Percentiles rank a stretch among this genome's conserved stretches.
Conservation (phyloP, 2,797 vertebrate species). For the Serranus cabrilla region DNA sequence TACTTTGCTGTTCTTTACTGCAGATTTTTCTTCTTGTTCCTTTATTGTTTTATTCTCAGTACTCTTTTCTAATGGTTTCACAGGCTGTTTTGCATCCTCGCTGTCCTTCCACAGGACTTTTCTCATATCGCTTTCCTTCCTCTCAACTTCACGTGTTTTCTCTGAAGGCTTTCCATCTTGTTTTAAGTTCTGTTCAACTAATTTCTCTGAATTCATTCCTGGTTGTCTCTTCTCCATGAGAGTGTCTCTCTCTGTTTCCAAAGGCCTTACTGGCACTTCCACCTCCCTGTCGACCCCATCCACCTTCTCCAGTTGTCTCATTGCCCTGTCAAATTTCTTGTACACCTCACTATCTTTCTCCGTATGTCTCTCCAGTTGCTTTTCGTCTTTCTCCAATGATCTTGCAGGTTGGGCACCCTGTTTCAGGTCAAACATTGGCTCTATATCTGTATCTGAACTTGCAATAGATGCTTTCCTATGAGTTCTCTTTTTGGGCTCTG, state of each 20-base stretch:
- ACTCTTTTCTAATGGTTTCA: conserved; percentile 28
- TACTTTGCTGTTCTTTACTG: conserved; percentile 17
- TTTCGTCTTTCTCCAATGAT: conserved; percentile 35
- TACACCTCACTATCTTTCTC: conserved; percentile 27
- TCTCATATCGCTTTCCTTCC: conserved; percentile 20
- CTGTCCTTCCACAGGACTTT: conserved; percentile 12
- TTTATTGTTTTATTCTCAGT: conserved; percentile 18
- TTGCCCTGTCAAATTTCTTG: conserved; percentile 19
- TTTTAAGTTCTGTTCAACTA: conserved; percentile 32
- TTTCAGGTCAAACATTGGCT: conserved; percentile 44
- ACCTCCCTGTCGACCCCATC: conserved; percentile 2
- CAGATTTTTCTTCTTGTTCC: conserved; percentile 18
- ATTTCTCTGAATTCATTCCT: conserved; percentile 19
- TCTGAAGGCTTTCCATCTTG: conserved; percentile 28
- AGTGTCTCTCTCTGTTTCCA: conserved; percentile 28
- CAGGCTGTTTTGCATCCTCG: conserved; percentile 32
- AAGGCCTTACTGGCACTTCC: conserved; percentile 10
- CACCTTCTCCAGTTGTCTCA: conserved; percentile 25
- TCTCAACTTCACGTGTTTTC: conserved; percentile 36
- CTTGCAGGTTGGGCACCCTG: conserved; percentile 19
- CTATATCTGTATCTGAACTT: conserved; percentile 75
- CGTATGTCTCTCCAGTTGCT: conserved; percentile 19
- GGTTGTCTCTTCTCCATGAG: conserved; percentile 36
- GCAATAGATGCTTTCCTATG: conserved; percentile 89
- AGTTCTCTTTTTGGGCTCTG: conserved; percentile 88